Evolutionary conservation across 1,140 invertebrate genomes (phyloP).

Genomic region (Campodea augens): DNA sequence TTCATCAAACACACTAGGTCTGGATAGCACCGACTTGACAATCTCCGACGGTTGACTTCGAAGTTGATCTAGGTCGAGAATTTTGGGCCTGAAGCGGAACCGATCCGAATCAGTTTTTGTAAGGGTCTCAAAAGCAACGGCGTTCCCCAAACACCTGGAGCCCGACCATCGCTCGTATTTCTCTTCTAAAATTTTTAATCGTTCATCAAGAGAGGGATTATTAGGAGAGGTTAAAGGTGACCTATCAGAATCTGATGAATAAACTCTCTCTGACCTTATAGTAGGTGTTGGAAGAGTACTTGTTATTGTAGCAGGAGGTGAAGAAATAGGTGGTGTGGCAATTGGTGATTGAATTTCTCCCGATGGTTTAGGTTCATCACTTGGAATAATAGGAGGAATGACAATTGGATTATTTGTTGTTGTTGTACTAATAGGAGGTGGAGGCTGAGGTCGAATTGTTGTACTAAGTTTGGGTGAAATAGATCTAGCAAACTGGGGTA

Average conservation of each 20-base stretch:
- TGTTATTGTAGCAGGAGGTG: too few species aligned
- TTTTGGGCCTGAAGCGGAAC: conserved; percentile 39
- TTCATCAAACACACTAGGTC: conserved; percentile 86
- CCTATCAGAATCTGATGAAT: conserved; percentile 22
- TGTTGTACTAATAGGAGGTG: neutral
- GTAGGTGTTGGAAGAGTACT: neutral
- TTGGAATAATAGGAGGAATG: neutral
- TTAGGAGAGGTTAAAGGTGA: conserved; percentile 21
- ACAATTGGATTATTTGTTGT: neutral
- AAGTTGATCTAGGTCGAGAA: conserved; percentile 44
- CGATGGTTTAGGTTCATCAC: neutral
- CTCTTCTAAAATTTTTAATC: conserved; percentile 73
- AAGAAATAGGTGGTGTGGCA: neutral
- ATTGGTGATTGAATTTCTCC: neutral
- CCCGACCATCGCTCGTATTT: conserved; percentile 81
- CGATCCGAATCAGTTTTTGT: conserved; percentile 35
- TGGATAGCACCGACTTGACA: conserved; percentile 73
- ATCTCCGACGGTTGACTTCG: conserved; percentile 73
- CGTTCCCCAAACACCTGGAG: conserved; percentile 31
- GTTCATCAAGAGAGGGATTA: conserved; percentile 47
- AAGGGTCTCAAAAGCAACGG: conserved; percentile 31
- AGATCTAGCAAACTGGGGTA: conserved; percentile 73
- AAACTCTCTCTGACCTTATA: conserved; percentile 3
- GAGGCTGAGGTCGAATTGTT: neutral
- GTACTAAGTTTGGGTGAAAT: neutral